Percentiles rank a stretch among this genome's conserved stretches.
Conservation (phyloP, 2,113 vertebrate genomes). For the Motacilla tschutschensis region DNA sequence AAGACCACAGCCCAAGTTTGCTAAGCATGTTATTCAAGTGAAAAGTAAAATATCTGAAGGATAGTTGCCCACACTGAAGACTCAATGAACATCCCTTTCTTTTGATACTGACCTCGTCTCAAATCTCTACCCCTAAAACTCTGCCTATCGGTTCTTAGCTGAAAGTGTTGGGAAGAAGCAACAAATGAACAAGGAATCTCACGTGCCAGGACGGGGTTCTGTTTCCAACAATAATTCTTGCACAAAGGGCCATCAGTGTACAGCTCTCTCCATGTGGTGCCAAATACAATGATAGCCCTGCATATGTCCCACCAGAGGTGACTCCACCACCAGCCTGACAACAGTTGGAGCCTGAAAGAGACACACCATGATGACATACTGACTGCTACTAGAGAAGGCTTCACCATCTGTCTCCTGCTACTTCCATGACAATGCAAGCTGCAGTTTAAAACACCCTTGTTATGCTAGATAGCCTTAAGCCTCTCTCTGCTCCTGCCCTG, state of each 20-base stretch:
- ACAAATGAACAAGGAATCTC: conserved; percentile 20
- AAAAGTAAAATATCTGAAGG: background rate
- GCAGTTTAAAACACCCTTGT: background rate
- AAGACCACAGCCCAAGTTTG: background rate
- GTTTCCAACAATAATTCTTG: background rate
- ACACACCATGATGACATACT: background rate
- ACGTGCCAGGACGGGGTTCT: background rate
- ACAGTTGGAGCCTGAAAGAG: conserved; percentile 39
- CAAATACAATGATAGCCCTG: background rate
- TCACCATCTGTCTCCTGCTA: conserved; percentile 24
- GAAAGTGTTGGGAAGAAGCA: background rate
- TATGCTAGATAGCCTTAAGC: background rate
- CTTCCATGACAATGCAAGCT: background rate
- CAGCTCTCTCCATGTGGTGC: background rate
- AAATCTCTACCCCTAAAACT: background rate
- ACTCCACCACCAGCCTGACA: conserved; percentile 7
- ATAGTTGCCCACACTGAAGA: background rate
- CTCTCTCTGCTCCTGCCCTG: background rate
- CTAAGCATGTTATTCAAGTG: background rate
- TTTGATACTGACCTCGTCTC: background rate
- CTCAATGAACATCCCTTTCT: background rate
- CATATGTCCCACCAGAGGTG: conserved; percentile 25
- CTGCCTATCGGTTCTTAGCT: background rate
- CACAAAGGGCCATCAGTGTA: background rate
- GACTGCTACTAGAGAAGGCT: conserved; percentile 7